Conservation (phyloP, 1,140 invertebrate species). For the Mactra quadrangularis region DNA sequence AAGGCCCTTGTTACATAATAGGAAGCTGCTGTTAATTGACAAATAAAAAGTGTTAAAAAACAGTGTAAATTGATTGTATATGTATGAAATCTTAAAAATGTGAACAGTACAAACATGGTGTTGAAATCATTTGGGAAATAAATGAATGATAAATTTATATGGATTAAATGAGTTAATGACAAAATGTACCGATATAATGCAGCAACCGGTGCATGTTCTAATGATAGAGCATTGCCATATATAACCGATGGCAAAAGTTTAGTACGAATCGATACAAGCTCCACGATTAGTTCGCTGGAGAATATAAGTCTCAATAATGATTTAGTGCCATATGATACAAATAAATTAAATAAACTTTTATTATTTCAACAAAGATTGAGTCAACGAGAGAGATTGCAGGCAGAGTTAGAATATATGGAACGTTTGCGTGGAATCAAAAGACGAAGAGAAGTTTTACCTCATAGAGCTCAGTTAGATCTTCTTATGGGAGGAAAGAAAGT, state of each 20-base stretch:
- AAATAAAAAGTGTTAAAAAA: no score
- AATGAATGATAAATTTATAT: no score
- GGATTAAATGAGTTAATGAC: no score
- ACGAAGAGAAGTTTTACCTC: conserved; percentile 75
- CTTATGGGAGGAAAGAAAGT: conserved; percentile 80
- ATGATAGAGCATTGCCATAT: not conserved
- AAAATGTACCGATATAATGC: conserved; percentile 12
- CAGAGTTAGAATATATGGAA: conserved; percentile 78
- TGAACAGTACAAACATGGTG: no score
- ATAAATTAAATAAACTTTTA: not conserved
- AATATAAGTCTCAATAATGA: no score
- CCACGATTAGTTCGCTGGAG: not conserved
- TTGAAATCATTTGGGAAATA: no score
- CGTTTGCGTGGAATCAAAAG: conserved; percentile 73
- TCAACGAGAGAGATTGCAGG: conserved; percentile 77
- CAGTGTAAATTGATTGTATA: not conserved
- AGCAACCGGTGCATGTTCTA: not conserved
- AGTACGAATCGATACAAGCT: not conserved
- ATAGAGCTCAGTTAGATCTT: conserved; percentile 77
- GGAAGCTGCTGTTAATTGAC: no score
- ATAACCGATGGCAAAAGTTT: not conserved
- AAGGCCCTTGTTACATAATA: no score
- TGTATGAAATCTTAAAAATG: not conserved
- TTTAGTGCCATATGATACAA: no score
- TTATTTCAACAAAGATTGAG: conserved; percentile 61